Evolutionary conservation across 2,113 vertebrate genomes (phyloP).

Genomic region (Archocentrus centrarchus): DNA sequence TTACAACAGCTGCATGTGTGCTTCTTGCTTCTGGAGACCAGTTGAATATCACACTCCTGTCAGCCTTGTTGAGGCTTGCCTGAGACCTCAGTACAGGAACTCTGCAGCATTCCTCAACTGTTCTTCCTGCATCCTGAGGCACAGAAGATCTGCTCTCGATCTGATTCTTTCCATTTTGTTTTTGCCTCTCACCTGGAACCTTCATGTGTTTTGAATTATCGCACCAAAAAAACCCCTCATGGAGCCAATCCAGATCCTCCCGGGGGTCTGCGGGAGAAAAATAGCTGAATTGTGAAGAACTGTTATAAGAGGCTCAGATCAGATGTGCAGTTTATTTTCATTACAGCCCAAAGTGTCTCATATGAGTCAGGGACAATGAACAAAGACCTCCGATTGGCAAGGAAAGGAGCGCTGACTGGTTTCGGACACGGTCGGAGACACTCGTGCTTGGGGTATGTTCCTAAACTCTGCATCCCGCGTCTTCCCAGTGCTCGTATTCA

Average conservation of each 20-base stretch:
- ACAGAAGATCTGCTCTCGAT: slow-evolving; percentile 23
- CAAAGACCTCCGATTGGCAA: slow-evolving; percentile 67
- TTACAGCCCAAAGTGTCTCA: slow-evolving; percentile 10
- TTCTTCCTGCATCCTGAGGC: slow-evolving; percentile 18
- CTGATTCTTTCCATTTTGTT: slow-evolving; percentile 24
- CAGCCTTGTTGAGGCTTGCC: slow-evolving; percentile 60
- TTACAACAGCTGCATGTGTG: slow-evolving; percentile 21
- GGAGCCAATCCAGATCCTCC: slow-evolving; percentile 17
- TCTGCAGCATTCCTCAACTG: slow-evolving; percentile 38
- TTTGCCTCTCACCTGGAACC: slow-evolving; percentile 22
- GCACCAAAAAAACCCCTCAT: background rate
- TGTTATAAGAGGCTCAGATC: background rate
- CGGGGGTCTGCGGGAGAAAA: background rate
- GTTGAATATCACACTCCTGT: slow-evolving; percentile 34
- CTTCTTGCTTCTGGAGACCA: slow-evolving; percentile 26
- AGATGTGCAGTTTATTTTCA: slow-evolving; percentile 33
- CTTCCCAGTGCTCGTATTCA: slow-evolving; percentile 1
- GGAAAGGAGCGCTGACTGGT: slow-evolving; percentile 59
- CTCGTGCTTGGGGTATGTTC: slow-evolving; percentile 80
- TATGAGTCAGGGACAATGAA: slow-evolving; percentile 66
- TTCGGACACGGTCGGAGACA: slow-evolving; percentile 75
- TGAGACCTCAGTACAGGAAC: slow-evolving; percentile 17
- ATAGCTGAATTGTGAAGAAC: background rate
- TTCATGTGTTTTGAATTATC: background rate
- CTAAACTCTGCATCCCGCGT: slow-evolving; percentile 11